Percentiles rank a stretch among this genome's conserved stretches.
Conservation (phyloP, 2,113 vertebrate genomes). For the Myocastor coypus region DNA sequence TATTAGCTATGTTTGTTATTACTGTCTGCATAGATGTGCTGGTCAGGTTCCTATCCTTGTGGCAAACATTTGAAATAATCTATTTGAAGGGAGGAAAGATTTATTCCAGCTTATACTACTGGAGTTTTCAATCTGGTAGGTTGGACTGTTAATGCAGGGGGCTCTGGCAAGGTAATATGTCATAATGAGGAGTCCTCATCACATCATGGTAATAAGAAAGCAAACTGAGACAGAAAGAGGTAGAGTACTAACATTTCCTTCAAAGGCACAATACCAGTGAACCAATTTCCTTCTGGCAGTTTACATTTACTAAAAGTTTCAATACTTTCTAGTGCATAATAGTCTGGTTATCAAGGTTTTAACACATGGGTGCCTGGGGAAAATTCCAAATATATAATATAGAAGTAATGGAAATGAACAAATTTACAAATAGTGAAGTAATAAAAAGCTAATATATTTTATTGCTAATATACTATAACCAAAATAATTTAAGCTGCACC, state of each 20-base stretch:
- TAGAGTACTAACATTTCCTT: not conserved
- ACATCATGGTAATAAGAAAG: not conserved
- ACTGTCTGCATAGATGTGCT: not conserved
- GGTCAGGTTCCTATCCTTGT: not conserved
- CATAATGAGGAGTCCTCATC: not conserved
- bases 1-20: not conserved
- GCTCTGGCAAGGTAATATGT: not conserved
- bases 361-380: not conserved
- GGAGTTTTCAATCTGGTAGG: not conserved
- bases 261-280: not conserved
- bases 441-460: not conserved
- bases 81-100: not conserved
- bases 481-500: not conserved
- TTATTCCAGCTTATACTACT: not conserved
- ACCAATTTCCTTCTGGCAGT: not conserved
- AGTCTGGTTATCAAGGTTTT: not conserved
- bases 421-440: not conserved
- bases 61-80: not conserved
- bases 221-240: not conserved
- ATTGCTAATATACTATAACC: not conserved
- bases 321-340: not conserved
- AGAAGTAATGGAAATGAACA: not conserved
- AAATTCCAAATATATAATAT: not conserved
- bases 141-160: not conserved
- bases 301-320: not conserved